Conservation (phyloP, 2,113 vertebrate genomes). For the Collichthys lucidus region DNA sequence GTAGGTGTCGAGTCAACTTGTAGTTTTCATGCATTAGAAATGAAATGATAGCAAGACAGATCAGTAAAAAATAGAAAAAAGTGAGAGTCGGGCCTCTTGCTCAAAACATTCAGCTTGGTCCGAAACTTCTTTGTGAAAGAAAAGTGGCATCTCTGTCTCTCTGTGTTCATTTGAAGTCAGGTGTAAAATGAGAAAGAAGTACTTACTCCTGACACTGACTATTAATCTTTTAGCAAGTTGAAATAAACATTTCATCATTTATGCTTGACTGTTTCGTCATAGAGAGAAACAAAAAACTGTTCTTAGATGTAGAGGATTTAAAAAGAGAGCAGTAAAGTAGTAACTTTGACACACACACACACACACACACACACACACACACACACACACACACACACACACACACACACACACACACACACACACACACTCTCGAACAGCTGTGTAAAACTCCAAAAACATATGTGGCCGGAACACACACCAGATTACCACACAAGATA, state of each 20-base stretch:
- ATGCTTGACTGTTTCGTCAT: background rate
- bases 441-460: background rate
- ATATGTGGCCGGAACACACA: background rate
- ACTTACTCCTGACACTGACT: background rate
- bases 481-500: background rate
- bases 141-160: background rate
- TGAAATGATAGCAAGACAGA: background rate
- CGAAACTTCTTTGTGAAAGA: background rate
- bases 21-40: background rate
- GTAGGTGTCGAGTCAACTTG: conserved; percentile 2
- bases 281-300: background rate
- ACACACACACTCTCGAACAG: background rate
- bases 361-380: background rate
- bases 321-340: background rate
- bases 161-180: background rate
- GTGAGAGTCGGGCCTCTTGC: background rate
- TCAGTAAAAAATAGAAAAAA: background rate
- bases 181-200: background rate
- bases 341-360: background rate
- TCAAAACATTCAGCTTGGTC: background rate
- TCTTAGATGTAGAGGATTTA: background rate
- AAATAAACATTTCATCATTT: background rate
- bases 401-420: background rate
- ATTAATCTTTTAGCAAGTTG: background rate
- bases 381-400: background rate